Evolutionary conservation across 2,113 vertebrate genomes (phyloP).

Genomic region (Chitala chitala): DNA sequence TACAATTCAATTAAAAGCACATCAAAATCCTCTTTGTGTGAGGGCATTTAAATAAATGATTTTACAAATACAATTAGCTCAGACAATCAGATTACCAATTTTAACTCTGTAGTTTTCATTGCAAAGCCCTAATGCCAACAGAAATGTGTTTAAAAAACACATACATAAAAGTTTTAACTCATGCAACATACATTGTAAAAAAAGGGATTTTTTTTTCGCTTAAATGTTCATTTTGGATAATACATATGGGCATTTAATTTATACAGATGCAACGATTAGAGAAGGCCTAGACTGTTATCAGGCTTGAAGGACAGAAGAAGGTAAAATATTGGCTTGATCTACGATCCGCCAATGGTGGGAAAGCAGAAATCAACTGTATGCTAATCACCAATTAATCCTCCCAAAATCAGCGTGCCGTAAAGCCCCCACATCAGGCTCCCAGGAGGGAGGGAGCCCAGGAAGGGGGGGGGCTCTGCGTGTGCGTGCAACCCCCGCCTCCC

Average conservation of each 20-base stretch:
- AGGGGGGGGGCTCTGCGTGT: not conserved
- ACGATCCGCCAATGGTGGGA: not conserved
- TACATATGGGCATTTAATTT: not conserved
- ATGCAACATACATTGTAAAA: not conserved
- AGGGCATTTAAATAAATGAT: slow-evolving; percentile 19
- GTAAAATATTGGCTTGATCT: not conserved
- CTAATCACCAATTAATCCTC: not conserved
- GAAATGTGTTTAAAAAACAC: not conserved
- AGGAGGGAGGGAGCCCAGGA: not conserved
- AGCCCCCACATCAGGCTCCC: not conserved
- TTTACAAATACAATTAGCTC: slow-evolving; percentile 18
- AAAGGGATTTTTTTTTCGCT: not conserved
- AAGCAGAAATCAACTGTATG: not conserved
- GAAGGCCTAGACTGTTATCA: no score
- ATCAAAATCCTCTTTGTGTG: slow-evolving; percentile 9
- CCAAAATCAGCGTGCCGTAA: not conserved
- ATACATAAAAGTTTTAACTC: not conserved
- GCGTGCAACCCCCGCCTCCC: slow-evolving; percentile 30
- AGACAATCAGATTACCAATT: not conserved
- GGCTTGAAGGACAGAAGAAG: not conserved
- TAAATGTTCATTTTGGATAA: not conserved
- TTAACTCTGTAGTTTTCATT: slow-evolving; percentile 2
- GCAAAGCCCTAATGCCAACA: not conserved
- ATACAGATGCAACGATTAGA: not conserved
- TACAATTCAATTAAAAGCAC: slow-evolving; percentile 19